A percentile compares a stretch with the other conserved stretches of the same genome.
Evolutionary conservation across 37 sponge, comb jelly and placozoan species (phyloP).

Genomic region (Mnemiopsis leidyi): DNA sequence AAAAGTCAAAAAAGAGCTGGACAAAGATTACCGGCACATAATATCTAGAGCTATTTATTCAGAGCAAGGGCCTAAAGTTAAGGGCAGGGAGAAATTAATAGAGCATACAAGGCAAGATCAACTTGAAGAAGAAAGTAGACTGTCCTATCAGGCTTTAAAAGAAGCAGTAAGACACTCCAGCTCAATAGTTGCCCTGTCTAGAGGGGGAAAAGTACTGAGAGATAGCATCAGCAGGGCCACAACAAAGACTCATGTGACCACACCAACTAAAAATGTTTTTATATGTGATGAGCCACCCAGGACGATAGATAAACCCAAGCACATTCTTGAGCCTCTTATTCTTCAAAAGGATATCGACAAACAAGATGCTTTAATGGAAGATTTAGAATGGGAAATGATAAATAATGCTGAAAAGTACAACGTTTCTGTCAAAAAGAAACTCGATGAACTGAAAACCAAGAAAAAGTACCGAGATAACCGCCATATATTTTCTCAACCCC

Average conservation of each 20-base stretch:
- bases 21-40: constrained; percentile 11
- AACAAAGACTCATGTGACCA: neutral
- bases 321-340: neutral
- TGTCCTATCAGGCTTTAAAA: neutral
- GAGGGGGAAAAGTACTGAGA: neutral
- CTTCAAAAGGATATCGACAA: neutral
- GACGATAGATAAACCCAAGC: neutral
- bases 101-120: neutral
- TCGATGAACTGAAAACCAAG: neutral
- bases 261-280: neutral
- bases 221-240: neutral
- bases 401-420: constrained; percentile 8
- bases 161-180: neutral
- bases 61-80: neutral
- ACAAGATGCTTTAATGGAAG: constrained; percentile 42
- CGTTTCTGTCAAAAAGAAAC: neutral
- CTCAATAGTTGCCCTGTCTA: neutral
- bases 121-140: constrained; percentile 15
- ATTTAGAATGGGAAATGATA: constrained; percentile 53
- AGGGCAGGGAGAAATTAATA: neutral
- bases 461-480: neutral
- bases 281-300: neutral
- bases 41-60: neutral
- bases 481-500: neutral
- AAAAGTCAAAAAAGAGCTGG: constrained; percentile 1